Percentiles rank a stretch among this genome's conserved stretches.
phyloP scores from a whole-genome alignment of 2,113 vertebrate genomes.

The Trichomycterus rosablanca region DNA sequence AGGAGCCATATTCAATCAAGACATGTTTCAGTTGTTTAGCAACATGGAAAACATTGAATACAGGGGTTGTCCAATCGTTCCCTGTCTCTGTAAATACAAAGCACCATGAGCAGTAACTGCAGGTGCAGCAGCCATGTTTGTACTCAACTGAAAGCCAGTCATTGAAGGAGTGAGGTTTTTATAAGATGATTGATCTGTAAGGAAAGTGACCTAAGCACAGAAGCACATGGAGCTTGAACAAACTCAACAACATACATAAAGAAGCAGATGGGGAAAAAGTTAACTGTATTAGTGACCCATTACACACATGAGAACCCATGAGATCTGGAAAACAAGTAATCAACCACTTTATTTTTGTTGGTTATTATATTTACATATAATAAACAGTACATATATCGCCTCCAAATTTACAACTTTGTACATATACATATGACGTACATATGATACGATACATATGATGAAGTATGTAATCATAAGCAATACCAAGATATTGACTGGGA shows the following conservation, averaged over 20 bases:
- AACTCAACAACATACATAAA: constrained; percentile 57
- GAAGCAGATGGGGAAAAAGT: constrained; percentile 62
- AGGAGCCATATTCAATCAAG: constrained; percentile 43
- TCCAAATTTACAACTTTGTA: too few relatives aligned
- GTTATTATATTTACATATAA: too few relatives aligned
- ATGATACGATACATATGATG: too few relatives aligned
- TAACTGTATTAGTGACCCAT: constrained; percentile 21
- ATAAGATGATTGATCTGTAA: constrained; percentile 55
- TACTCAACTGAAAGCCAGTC: constrained; percentile 49
- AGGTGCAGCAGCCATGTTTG: constrained; percentile 48
- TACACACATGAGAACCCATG: constrained; percentile 10
- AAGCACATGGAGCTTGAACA: constrained; percentile 58
- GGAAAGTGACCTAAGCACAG: constrained; percentile 46
- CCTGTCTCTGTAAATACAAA: constrained; percentile 46
- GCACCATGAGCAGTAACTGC: constrained; percentile 35
- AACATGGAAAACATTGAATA: constrained; percentile 37
- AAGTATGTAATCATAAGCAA: too few relatives aligned
- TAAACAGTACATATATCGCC: too few relatives aligned
- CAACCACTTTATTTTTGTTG: too few relatives aligned
- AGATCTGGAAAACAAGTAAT: background rate
- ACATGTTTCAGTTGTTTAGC: constrained; percentile 47
- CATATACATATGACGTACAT: too few relatives aligned
- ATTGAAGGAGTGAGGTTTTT: constrained; percentile 31
- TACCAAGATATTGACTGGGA: too few relatives aligned
- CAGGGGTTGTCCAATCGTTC: constrained; percentile 56